Evolutionary conservation across 2,113 vertebrate species (phyloP).

Genomic region (Mellivora capensis): DNA sequence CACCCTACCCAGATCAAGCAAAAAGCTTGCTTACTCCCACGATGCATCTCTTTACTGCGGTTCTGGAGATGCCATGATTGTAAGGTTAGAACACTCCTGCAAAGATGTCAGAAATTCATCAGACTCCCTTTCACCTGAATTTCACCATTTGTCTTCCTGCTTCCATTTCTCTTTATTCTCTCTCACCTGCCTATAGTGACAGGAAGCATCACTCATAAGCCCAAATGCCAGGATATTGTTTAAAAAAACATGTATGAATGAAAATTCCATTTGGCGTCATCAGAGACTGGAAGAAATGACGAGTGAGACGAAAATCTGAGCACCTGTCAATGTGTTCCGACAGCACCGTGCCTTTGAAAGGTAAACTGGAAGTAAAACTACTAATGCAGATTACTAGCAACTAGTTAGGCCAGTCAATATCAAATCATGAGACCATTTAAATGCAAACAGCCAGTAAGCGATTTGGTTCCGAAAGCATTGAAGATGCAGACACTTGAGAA

Average conservation of each 20-base stretch:
- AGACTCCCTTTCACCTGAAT: neutral
- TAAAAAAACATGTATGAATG: neutral
- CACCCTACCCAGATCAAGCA: neutral
- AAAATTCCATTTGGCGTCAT: neutral
- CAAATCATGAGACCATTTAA: constrained; percentile 23
- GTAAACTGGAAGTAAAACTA: neutral
- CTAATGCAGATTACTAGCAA: neutral
- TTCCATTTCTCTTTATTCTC: neutral
- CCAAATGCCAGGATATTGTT: neutral
- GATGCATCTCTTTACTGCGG: neutral
- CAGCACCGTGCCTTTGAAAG: neutral
- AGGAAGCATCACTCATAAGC: neutral
- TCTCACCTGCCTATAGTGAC: neutral
- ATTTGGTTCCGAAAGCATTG: neutral
- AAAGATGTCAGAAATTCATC: neutral
- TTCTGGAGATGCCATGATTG: neutral
- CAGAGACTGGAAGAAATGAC: constrained; percentile 6
- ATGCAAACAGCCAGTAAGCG: neutral
- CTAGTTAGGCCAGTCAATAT: neutral
- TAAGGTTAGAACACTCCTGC: neutral
- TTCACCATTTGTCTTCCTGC: neutral
- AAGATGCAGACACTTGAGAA: neutral
- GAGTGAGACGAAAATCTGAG: neutral
- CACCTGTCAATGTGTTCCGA: neutral
- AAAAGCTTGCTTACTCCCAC: neutral